Base-by-base conservation (phyloP, 1,140 invertebrate genomes). In the Drosophila sulfurigaster region DNA sequence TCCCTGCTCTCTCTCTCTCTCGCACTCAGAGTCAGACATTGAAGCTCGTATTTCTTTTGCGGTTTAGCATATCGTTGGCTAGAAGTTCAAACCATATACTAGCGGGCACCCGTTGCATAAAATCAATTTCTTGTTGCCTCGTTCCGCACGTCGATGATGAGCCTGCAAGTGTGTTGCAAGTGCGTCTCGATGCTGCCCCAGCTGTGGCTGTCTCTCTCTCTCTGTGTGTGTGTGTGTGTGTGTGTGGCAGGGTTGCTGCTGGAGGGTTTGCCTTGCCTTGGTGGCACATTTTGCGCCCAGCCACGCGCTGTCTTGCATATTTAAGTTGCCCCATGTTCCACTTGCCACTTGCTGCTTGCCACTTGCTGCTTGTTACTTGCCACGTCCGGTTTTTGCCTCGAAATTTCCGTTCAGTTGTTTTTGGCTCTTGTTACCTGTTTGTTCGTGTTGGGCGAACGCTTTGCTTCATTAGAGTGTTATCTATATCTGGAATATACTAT, bases 241-340 rank as follows among this genome's bases (percentile, higher is more conserved):
- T 57, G 20, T 41, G 5, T 30, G 1, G 3, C 35, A 54, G 49
- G 60, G 60, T 64, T 52, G 62, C 35, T 68, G 8, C 15, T 25
- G 15, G 25, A 25, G 62, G 16, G 32, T 25, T 25, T 1, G 32
- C 32, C 20, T 4, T 25, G 32, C 5, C 32, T 20, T 43, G 41
- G 48, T 71, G 80, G 63, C 64, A 87, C 80, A 87, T 80, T 87
- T 87, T 83, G 83, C 83, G 75, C 82, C 75, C 82, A 82, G 52
- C 60, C 71, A 82, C 25, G 83, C 83, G 77, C 65, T 57, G 83
- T 88, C 83, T 88, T 88, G 83, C 83, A 88, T 88, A 88, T 83
- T 88, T 88, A 88, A 88, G 83, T 88, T 82, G 59, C 57, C 64
- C 60, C 20, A 10, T 43, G 46, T 32, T n/a, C 25, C 43, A 10